Evolutionary conservation across 1,140 invertebrate genomes (phyloP).

Genomic region (Neuroterus valhalla): DNA sequence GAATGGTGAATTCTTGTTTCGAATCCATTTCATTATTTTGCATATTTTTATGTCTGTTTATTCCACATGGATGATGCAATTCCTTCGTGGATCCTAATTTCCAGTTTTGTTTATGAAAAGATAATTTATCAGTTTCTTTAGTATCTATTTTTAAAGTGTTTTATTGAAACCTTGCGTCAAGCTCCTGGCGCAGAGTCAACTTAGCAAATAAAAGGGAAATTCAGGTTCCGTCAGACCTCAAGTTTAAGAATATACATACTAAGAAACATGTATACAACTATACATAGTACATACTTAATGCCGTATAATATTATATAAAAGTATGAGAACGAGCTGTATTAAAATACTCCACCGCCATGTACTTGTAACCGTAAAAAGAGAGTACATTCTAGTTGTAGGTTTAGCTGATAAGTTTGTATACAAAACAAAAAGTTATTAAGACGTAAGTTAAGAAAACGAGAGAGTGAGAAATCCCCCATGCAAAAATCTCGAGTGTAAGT

Average conservation of each 20-base stretch:
- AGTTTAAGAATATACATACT: conserved; percentile 62
- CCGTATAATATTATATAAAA: conserved; percentile 59
- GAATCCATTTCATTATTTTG: no score
- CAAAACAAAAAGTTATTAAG: conserved; percentile 65
- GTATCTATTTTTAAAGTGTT: neutral
- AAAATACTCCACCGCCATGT: conserved; percentile 72
- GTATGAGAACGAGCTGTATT: conserved; percentile 68
- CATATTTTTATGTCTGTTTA: no score
- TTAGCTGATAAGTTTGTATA: conserved; percentile 74
- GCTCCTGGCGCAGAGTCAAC: conserved; percentile 30
- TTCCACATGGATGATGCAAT: conserved; percentile 23
- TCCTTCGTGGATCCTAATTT: conserved; percentile 37
- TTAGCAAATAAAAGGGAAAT: conserved; percentile 64
- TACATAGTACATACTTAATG: conserved; percentile 62
- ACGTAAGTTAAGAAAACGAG: conserved; percentile 43
- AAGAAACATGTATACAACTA: conserved; percentile 66
- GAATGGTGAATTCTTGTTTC: no score
- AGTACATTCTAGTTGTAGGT: conserved; percentile 67
- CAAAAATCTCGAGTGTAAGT: conserved; percentile 31
- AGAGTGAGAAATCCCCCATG: conserved; percentile 27
- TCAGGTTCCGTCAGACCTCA: conserved; percentile 74
- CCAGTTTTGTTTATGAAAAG: conserved; percentile 38
- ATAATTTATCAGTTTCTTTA: neutral
- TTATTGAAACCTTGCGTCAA: neutral
- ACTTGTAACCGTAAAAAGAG: conserved; percentile 68